These are phyloP conservation scores for Junco hyemalis DNA, from an alignment of 2,113 vertebrate genomes.

Conservation along the genomic window DNA sequence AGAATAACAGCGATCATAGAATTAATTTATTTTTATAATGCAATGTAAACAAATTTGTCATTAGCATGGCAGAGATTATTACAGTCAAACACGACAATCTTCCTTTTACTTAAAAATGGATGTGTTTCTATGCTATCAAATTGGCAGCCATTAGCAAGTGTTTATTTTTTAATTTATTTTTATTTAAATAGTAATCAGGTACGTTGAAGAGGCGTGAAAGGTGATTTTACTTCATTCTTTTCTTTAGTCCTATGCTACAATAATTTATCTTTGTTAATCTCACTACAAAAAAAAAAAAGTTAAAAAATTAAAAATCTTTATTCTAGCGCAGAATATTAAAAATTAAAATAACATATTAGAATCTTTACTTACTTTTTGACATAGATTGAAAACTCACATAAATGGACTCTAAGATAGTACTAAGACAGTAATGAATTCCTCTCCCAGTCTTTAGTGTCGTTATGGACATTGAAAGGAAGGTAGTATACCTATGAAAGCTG, in stretches of 20 bases:
- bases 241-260: neutral
- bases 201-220: neutral
- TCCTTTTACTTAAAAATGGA: neutral
- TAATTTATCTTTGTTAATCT: neutral
- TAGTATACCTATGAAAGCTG: neutral
- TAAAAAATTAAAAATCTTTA: neutral
- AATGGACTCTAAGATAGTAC: neutral
- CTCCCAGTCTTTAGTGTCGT: neutral
- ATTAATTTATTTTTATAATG: neutral
- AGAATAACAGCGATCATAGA: neutral
- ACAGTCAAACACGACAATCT: neutral
- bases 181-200: neutral
- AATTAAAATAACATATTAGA: neutral
- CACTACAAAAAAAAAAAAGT: neutral
- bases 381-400: neutral
- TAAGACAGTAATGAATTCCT: slow-evolving; percentile 7
- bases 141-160: neutral
- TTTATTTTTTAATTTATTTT: neutral
- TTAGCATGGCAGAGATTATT: neutral
- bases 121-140: neutral
- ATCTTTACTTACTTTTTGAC: neutral
- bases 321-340: neutral
- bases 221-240: neutral
- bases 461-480: neutral
- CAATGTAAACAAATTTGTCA: neutral